A percentile compares a stretch with the other conserved stretches of the same genome.
These are phyloP conservation scores for Huso huso DNA, from an alignment of 2,797 vertebrate species.

Conservation along the genomic window DNA sequence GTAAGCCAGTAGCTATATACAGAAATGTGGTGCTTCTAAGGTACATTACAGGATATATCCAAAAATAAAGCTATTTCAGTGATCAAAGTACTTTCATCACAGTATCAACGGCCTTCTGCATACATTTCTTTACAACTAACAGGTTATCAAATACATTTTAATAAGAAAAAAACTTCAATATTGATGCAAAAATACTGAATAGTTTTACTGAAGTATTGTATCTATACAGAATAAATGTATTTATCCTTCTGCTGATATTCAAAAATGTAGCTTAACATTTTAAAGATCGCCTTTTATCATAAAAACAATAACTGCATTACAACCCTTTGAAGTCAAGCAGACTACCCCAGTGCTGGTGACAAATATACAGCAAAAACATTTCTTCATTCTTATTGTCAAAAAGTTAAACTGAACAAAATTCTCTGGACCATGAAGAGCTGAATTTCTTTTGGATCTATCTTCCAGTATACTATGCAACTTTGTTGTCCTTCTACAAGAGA, in stretches of 20 bases:
- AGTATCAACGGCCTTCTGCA: constrained; percentile 76
- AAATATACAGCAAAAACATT: constrained; percentile 73
- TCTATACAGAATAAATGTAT: constrained; percentile 63
- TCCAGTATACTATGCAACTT: constrained; percentile 75
- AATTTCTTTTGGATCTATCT: constrained; percentile 43
- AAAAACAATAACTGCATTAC: constrained; percentile 52
- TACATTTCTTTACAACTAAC: constrained; percentile 57
- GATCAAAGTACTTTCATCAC: constrained; percentile 69
- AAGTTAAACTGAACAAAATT: constrained; percentile 56
- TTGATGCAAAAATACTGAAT: constrained; percentile 81
- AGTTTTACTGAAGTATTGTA: constrained; percentile 67
- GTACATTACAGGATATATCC: constrained; percentile 59
- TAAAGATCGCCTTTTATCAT: constrained; percentile 48
- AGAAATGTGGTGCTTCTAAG: constrained; percentile 54
- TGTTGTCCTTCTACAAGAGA: constrained; percentile 87
- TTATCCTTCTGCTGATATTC: constrained; percentile 56
- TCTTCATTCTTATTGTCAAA: constrained; percentile 67
- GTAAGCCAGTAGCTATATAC: constrained; percentile 45
- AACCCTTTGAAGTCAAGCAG: constrained; percentile 60
- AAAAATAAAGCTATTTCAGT: constrained; percentile 64
- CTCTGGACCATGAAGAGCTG: constrained; percentile 63
- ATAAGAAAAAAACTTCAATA: constrained; percentile 65
- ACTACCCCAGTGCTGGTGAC: constrained; percentile 76
- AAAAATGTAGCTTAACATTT: constrained; percentile 62
- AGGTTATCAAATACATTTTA: constrained; percentile 71